phyloP scores from a whole-genome alignment of 2,888 invertebrate species.

The Eugnorisma glareosa region DNA sequence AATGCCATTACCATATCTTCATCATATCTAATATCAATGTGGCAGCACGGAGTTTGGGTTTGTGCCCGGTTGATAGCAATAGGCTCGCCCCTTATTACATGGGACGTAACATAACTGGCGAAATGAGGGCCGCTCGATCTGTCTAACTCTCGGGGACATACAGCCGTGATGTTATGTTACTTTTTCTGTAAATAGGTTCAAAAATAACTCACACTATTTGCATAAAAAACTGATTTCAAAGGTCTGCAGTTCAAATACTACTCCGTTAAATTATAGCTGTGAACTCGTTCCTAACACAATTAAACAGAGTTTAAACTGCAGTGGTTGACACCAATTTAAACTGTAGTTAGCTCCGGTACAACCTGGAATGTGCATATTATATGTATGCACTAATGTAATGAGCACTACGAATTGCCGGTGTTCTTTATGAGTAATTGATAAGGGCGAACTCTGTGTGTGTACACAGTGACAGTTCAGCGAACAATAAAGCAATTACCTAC shows the following conservation, averaged over 20 bases:
- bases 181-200: not conserved
- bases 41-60: not conserved
- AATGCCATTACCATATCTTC: not conserved
- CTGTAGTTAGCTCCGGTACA: constrained; percentile 31
- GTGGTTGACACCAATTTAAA: constrained; percentile 51
- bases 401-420: constrained; percentile 12
- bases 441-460: constrained; percentile 23
- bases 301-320: constrained; percentile 40
- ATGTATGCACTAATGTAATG: constrained; percentile 43
- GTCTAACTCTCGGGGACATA: too few species aligned
- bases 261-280: constrained; percentile 14
- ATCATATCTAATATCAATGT: not conserved
- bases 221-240: not conserved
- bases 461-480: constrained; percentile 26
- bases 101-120: too few species aligned
- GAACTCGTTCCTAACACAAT: constrained; percentile 43
- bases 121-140: not conserved
- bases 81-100: not conserved
- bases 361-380: constrained; percentile 24
- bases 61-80: not conserved
- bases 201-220: not conserved
- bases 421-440: constrained; percentile 50
- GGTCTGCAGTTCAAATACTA: constrained; percentile 14
- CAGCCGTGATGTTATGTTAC: not conserved
- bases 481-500: constrained; percentile 36